Percentiles rank a stretch among this genome's conserved stretches.
Conservation (phyloP, 1,140 invertebrate genomes). For the Ectropis grisescens region DNA sequence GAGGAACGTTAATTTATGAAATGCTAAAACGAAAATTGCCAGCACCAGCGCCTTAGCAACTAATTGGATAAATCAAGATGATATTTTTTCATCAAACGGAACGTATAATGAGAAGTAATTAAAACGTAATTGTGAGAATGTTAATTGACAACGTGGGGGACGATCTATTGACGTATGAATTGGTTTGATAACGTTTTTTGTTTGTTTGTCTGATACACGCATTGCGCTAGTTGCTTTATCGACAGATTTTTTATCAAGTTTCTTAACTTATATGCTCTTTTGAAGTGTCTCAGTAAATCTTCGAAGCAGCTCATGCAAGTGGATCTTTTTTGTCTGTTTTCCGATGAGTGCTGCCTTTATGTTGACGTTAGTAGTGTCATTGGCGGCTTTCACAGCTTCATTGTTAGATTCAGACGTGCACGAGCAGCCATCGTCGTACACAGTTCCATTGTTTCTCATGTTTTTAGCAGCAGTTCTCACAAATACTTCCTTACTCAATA, state of each 20-base stretch:
- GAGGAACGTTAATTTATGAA: constrained; percentile 5
- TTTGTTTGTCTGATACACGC: constrained; percentile 4
- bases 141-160: constrained; percentile 34
- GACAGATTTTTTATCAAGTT: constrained; percentile 6
- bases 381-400: too few relatives aligned
- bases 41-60: constrained; percentile 7
- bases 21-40: constrained; percentile 10
- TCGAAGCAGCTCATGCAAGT: too few relatives aligned
- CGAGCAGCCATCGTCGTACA: too few relatives aligned
- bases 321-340: too few relatives aligned
- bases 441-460: too few relatives aligned
- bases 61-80: constrained; percentile 22
- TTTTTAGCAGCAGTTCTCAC: too few relatives aligned
- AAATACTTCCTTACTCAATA: too few relatives aligned
- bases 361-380: too few relatives aligned
- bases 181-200: constrained; percentile 7
- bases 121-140: constrained; percentile 41
- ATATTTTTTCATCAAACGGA: constrained; percentile 21
- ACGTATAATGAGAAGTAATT: constrained; percentile 26
- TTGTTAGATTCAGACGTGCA: too few relatives aligned
- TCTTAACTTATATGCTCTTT: neutral
- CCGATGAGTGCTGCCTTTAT: too few relatives aligned
- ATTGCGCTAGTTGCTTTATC: neutral
- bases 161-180: constrained; percentile 14
- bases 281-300: too few relatives aligned